Evolutionary conservation across 2,888 invertebrate genomes (phyloP), one percentile per base, ranked within the genome.

Genomic region (Silvanus unidentatus): DNA sequence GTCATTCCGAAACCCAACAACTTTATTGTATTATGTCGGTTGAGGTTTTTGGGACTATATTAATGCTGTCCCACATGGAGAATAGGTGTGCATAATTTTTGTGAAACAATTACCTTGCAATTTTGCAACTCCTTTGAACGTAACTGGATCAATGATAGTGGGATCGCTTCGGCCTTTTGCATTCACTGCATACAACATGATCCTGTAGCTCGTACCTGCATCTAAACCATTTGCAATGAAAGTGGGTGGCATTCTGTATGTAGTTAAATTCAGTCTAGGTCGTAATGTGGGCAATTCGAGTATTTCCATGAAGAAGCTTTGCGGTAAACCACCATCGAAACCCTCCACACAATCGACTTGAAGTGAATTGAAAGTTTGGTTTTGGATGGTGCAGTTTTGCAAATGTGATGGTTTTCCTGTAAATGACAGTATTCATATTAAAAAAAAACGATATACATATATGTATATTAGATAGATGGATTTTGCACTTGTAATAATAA

Each of bases 391-490:
- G 71, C 93, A 93, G 73, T 93, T 93, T 65, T 86, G 83, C 44
- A 92, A 77, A 42, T 89, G 85, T 67, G 91, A 90, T 5, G 93
- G 93, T 37, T 89, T 87, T 65, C 92, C 93, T 90, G 16, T n/a
- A 22, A 22, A 22, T 8, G 8, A 22, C 22, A 22, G 8, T 5
- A 22, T 22, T 22, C 22, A 22, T 22, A 22, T 22, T 22, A 22
- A n/a, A n/a, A n/a, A n/a, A n/a, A n/a, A n/a, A n/a, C n/a, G n/a
- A n/a, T n/a, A n/a, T n/a, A n/a, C n/a, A n/a, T n/a, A n/a, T n/a
- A n/a, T n/a, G n/a, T n/a, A n/a, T n/a, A n/a, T n/a, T n/a, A n/a
- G n/a, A n/a, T n/a, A n/a, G n/a, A n/a, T n/a, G n/a, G n/a, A n/a
- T n/a, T n/a, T n/a, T n/a, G n/a, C n/a, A n/a, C n/a, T n/a, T n/a